Base-by-base conservation (phyloP, 2,113 vertebrate species). In the Vombatus ursinus region DNA sequence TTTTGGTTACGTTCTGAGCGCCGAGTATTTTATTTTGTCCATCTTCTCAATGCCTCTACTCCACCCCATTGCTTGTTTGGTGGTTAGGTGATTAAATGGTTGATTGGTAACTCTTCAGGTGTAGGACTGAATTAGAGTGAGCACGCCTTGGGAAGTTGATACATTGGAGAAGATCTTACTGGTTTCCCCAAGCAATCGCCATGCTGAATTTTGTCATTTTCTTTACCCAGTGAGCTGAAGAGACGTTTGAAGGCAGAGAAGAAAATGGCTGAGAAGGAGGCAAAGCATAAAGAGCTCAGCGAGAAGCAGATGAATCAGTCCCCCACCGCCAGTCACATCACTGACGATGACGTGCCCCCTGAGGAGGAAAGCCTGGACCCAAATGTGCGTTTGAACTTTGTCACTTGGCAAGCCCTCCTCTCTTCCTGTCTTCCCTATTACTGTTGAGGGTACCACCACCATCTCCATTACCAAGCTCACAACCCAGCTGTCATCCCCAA, bases 311-410 rank as follows among this genome's bases (percentile, higher is more conserved):
- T 89, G 77, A 96, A 96, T 90, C 98, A 98, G 23, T 49, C 92
- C 14, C n/a, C 92, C 89, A 52, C 93, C 53, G 26, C 93, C 95
- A 96, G 28, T 96, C 96, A 98, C 26, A 94, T 28, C 54, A 96
- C 61, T 7, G 97, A 99, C 84, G 97, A 98, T 96, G 97, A 95
- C 1, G 49, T 93, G 89, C 97, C 49, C n/a, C 47, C 98, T 3
- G 99, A 99, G 95, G 99, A 99, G 93, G 99, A 99, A 97, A 99
- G 94, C 0, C 98, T 99, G 93, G 99, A 99, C 97, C 99, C 99
- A 95, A 99, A 99, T 96, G 99, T 99, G 97, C 99, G 99, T 52
- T 37, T 90, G 22, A 2, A 84, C 68, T 68, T 68, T 84, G n/a
- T 44, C 31, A 5, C 0, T 61, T 68, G 52, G 2, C 24, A 57